These are phyloP conservation scores for Nothocercus julius DNA, from an alignment of 2,113 vertebrate species.

Conservation along the genomic window DNA sequence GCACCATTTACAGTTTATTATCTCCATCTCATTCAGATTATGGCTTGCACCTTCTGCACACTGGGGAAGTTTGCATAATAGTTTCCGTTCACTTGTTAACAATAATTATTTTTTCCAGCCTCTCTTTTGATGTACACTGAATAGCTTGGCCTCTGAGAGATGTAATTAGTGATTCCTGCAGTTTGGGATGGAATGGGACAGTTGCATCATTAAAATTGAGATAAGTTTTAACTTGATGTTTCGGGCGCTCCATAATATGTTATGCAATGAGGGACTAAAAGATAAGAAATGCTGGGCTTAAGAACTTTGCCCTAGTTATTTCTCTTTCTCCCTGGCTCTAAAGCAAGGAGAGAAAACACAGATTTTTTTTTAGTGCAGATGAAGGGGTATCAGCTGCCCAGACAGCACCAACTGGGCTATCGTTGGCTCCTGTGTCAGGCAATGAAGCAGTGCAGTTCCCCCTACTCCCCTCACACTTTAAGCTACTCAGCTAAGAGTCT, in stretches of 20 bases:
- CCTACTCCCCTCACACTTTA: neutral
- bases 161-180: conserved; percentile 54
- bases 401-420: neutral
- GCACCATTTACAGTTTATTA: neutral
- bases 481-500: neutral
- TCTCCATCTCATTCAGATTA: neutral
- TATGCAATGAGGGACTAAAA: conserved; percentile 9
- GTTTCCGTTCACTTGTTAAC: conserved; percentile 62
- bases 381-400: neutral
- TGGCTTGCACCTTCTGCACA: conserved; percentile 11
- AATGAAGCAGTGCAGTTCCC: neutral
- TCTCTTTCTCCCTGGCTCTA: neutral
- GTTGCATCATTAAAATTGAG: conserved; percentile 23
- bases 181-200: neutral
- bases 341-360: neutral
- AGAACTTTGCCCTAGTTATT: conserved; percentile 25
- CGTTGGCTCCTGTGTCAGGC: neutral
- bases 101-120: conserved; percentile 55
- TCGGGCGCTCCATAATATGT: neutral
- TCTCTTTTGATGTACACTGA: conserved; percentile 39
- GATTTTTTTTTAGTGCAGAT: neutral
- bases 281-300: neutral
- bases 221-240: neutral
- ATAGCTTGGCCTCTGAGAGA: conserved; percentile 37
- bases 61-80: conserved; percentile 45